phyloP scores from a whole-genome alignment of 2,797 vertebrate genomes.

The Squalus acanthias region DNA sequence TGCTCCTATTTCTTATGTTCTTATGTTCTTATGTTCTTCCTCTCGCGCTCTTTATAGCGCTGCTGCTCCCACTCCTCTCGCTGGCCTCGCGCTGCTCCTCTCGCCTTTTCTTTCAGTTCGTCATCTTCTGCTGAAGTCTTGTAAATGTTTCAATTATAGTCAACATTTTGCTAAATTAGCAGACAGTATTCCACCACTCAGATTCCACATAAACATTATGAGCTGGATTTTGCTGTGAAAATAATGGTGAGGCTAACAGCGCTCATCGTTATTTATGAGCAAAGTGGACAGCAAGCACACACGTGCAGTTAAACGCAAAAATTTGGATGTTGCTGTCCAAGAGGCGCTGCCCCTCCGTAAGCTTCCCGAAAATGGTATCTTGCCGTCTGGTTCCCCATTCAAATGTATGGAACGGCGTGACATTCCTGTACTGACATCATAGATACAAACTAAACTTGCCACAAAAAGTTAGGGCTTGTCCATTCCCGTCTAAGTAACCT shows the following conservation, averaged over 20 bases:
- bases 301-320: neutral
- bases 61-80: too few species aligned
- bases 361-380: neutral
- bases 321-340: neutral
- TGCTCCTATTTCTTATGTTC: too few species aligned
- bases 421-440: neutral
- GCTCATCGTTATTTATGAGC: neutral
- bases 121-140: neutral
- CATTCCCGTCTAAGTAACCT: neutral
- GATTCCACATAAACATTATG: neutral
- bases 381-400: neutral
- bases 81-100: too few species aligned
- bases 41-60: too few species aligned
- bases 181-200: neutral
- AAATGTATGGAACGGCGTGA: neutral
- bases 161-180: neutral
- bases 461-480: neutral
- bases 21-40: too few species aligned
- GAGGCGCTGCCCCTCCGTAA: neutral
- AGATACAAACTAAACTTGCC: neutral
- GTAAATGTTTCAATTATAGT: neutral
- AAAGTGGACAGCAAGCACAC: neutral
- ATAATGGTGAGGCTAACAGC: too few species aligned
- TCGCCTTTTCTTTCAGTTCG: neutral
- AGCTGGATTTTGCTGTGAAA: neutral